These are phyloP conservation scores for Heterotis niloticus DNA, from an alignment of 2,113 vertebrate species.

Conservation along the genomic window DNA sequence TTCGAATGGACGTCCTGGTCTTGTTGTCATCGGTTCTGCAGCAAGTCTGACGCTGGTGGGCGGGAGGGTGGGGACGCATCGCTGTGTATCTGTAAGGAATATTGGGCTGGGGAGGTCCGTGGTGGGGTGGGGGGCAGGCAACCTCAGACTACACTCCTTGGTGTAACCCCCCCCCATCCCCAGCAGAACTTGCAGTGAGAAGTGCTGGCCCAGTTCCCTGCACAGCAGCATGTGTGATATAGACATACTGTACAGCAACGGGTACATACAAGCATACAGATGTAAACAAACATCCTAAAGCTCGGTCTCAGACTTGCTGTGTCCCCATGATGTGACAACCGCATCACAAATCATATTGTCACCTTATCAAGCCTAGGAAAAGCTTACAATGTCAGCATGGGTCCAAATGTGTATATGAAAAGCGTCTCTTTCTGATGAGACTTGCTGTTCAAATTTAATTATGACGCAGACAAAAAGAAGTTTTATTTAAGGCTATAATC, in stretches of 20 bases:
- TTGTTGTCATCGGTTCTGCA: constrained; percentile 50
- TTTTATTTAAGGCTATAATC: constrained; percentile 40
- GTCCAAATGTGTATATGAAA: too few species aligned
- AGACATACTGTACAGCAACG: not conserved
- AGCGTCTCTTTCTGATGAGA: too few species aligned
- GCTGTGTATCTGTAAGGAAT: not conserved
- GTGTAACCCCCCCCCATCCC: not conserved
- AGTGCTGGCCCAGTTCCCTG: constrained; percentile 11
- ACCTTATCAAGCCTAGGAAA: not conserved
- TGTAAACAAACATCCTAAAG: not conserved
- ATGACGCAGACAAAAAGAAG: constrained; percentile 48
- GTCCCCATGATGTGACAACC: not conserved
- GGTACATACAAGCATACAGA: not conserved
- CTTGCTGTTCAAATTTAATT: too few species aligned
- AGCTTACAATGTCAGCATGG: not conserved
- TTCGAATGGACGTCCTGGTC: not conserved
- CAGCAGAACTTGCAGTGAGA: too few species aligned
- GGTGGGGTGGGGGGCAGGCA: not conserved
- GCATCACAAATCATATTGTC: not conserved
- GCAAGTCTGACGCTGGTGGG: constrained; percentile 38
- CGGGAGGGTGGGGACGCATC: not conserved
- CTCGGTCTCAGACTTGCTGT: not conserved
- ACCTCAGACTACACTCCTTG: not conserved
- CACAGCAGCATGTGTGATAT: not conserved
- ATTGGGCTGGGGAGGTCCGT: not conserved